These are phyloP conservation scores for Acropternis orthonyx DNA, from an alignment of 2,797 vertebrate species.

Conservation along the genomic window DNA sequence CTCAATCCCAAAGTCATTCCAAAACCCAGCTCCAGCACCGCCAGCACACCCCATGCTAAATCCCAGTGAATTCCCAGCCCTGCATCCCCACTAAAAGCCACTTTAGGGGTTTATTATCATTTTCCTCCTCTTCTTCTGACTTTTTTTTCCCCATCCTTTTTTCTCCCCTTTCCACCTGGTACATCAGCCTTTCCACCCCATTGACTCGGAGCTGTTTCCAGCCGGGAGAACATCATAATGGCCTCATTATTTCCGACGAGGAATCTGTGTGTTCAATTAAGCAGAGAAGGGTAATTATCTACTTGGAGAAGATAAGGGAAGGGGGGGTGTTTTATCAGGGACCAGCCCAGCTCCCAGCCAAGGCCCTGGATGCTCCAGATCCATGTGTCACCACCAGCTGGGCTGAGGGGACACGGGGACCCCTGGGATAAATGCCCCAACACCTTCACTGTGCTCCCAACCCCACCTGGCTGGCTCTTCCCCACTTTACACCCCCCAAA, in stretches of 20 bases:
- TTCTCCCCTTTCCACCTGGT: conserved; percentile 31
- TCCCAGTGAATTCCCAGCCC: not conserved
- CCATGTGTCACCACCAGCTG: rapidly evolving
- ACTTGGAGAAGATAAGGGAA: conserved; percentile 29
- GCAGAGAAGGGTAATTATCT: conserved; percentile 69
- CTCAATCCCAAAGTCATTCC: not conserved
- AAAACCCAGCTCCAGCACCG: rapidly evolving
- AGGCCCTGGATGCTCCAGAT: not conserved
- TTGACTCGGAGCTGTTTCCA: conserved; percentile 1
- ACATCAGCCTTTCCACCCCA: not conserved
- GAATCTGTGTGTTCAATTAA: conserved; percentile 58
- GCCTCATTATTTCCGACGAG: conserved; percentile 66
- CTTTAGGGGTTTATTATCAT: not conserved
- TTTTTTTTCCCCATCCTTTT: not conserved
- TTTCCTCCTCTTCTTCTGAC: not conserved
- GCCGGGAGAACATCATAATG: conserved; percentile 34
- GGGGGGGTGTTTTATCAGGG: not conserved
- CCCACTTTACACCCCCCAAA: no score
- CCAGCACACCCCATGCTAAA: not conserved
- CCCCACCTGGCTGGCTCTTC: not conserved
- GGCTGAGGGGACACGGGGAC: rapidly evolving
- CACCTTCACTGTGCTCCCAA: rapidly evolving
- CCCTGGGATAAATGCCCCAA: not conserved
- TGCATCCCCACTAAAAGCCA: not conserved
- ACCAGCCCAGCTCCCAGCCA: not conserved